phyloP scores from a whole-genome alignment of 2,797 vertebrate genomes.

The Thaleichthys pacificus region DNA sequence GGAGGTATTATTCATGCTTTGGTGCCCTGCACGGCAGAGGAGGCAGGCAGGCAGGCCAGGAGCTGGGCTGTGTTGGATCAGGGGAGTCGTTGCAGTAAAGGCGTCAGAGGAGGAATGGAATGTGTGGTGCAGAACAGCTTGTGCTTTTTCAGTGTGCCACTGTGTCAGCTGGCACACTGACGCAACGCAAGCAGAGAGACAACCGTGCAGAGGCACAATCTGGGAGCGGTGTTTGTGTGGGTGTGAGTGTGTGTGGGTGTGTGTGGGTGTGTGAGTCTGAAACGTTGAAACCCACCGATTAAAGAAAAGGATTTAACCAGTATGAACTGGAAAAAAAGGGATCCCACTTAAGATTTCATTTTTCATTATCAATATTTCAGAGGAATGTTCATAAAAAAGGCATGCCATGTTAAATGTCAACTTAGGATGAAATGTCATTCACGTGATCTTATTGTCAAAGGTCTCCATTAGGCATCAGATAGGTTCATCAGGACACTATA shows the following conservation, averaged over 20 bases:
- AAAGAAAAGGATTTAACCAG: not conserved
- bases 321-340: not conserved
- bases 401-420: not conserved
- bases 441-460: not conserved
- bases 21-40: conserved; percentile 64
- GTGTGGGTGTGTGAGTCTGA: not conserved
- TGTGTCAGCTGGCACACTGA: conserved; percentile 43
- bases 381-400: no score
- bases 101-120: conserved; percentile 42
- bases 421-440: not conserved
- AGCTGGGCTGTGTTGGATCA: conserved; percentile 68
- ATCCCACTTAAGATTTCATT: no score
- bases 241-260: conserved; percentile 9
- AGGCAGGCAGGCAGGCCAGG: conserved; percentile 59
- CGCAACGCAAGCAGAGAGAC: conserved; percentile 52
- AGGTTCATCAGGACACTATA: not conserved
- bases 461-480: not conserved
- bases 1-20: conserved; percentile 64
- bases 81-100: conserved; percentile 9
- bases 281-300: not conserved
- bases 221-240: not conserved
- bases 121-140: conserved; percentile 49
- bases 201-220: conserved; percentile 17
- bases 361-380: no score
- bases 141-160: conserved; percentile 7